Conservation (phyloP, 2,113 vertebrate species). For the Cyanistes caeruleus region DNA sequence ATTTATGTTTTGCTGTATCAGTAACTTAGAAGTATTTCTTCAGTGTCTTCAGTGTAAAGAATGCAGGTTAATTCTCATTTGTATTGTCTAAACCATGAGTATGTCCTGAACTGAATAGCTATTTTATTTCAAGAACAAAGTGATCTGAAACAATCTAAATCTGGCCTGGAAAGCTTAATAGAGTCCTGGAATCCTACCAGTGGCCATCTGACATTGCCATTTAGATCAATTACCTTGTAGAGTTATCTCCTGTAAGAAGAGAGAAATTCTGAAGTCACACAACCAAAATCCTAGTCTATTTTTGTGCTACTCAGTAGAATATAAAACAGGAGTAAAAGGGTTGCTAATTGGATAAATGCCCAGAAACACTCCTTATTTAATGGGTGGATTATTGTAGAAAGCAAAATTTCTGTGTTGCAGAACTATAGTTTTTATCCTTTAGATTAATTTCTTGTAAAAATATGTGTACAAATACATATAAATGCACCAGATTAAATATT, state of each 20-base stretch:
- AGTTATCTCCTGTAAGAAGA: background rate
- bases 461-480: background rate
- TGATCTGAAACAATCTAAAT: background rate
- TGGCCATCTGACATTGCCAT: background rate
- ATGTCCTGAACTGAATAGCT: background rate
- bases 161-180: background rate
- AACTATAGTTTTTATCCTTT: background rate
- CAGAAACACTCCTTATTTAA: background rate
- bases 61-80: background rate
- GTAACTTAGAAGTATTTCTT: background rate
- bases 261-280: background rate
- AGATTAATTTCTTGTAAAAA: background rate
- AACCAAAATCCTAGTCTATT: background rate
- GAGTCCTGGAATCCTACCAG: background rate
- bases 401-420: background rate
- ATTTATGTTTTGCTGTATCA: background rate
- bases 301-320: background rate
- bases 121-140: background rate
- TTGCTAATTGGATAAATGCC: background rate
- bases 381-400: background rate
- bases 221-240: background rate
- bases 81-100: background rate
- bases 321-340: background rate
- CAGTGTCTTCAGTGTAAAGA: background rate
- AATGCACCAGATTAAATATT: background rate